These are phyloP conservation scores for Allygus modestus DNA, from an alignment of 2,888 invertebrate genomes.

Conservation along the genomic window DNA sequence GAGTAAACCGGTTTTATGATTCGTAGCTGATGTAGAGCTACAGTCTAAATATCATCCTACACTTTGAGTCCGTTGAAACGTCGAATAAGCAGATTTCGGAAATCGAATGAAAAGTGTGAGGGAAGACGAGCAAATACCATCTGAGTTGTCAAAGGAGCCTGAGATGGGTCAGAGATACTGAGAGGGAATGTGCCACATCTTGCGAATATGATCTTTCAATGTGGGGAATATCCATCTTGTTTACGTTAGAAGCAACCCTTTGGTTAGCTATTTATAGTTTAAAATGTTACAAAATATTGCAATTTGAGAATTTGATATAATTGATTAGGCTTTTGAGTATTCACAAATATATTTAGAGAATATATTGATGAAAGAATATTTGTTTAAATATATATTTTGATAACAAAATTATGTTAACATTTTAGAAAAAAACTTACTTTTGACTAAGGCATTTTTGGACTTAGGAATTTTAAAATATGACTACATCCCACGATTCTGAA, in stretches of 20 bases:
- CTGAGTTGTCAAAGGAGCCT: conserved; percentile 10
- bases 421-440: too few relatives aligned
- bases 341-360: too few relatives aligned
- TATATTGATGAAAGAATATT: too few relatives aligned
- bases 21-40: neutral
- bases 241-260: neutral
- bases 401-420: too few relatives aligned
- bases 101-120: neutral
- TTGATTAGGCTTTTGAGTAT: too few relatives aligned
- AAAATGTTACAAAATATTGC: too few relatives aligned
- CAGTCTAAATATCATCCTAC: neutral
- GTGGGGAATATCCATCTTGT: neutral
- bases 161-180: neutral
- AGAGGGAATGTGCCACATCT: neutral
- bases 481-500: too few relatives aligned
- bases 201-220: neutral
- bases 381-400: too few relatives aligned
- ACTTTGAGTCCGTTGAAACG: neutral
- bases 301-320: too few relatives aligned
- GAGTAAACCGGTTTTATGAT: neutral
- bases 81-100: neutral
- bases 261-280: neutral
- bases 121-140: neutral
- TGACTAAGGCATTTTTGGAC: too few relatives aligned
- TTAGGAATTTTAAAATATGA: too few relatives aligned